Evolutionary conservation across 1,140 invertebrate species (phyloP).

Genomic region (Orchestia grillus): DNA sequence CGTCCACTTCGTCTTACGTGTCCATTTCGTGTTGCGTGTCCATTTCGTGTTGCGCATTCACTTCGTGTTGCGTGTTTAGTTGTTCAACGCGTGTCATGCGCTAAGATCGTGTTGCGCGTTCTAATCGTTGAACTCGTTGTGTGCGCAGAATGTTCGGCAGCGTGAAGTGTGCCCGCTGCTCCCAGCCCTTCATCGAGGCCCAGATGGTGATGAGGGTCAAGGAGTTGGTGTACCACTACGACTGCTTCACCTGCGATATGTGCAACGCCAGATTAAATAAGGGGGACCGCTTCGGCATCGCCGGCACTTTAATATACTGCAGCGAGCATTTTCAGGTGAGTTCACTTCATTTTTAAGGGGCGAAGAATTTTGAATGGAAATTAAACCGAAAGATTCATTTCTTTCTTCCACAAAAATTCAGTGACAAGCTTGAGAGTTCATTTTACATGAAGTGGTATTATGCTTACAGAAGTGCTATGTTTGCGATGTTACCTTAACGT

Average conservation of each 20-base stretch:
- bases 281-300: constrained; percentile 90
- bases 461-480: background rate
- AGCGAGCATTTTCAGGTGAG: constrained; percentile 68
- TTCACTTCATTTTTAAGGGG: background rate
- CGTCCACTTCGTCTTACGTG: too few relatives aligned
- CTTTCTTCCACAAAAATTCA: background rate
- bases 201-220: constrained; percentile 93
- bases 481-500: background rate
- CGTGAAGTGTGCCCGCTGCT: constrained; percentile 70
- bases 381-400: too few relatives aligned
- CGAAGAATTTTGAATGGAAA: too few relatives aligned
- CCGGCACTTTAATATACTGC: constrained; percentile 66
- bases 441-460: background rate
- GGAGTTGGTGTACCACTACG: constrained; percentile 89
- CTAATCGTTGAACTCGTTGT: background rate
- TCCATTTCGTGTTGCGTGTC: too few relatives aligned
- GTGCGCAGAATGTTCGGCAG: constrained; percentile 31
- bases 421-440: too few relatives aligned
- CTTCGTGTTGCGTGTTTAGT: too few relatives aligned
- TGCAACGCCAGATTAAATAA: constrained; percentile 79
- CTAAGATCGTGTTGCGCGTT: too few relatives aligned
- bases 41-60: too few relatives aligned
- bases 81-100: too few relatives aligned
- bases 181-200: constrained; percentile 85
- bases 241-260: constrained; percentile 90